Base-by-base conservation (phyloP, 2,113 vertebrate species). In the Phyllostomus hastatus region DNA sequence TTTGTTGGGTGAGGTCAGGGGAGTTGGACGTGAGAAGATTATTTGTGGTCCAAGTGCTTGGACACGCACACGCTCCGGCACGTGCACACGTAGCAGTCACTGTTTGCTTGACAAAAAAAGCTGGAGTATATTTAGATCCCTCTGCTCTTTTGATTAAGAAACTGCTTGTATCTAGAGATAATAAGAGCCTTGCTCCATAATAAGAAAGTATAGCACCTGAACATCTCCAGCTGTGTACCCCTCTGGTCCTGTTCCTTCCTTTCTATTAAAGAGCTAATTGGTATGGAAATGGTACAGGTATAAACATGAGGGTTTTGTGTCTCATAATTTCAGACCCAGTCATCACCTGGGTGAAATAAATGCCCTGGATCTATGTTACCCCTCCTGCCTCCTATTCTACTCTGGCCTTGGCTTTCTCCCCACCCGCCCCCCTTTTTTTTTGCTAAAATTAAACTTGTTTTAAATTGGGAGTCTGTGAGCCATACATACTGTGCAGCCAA, bases 81-180 rank as follows among this genome's bases (percentile, higher is more conserved):
- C 89, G 43, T 0, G 0, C 59, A 78, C 88, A 59, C 12, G 33
- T 24, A 66, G 38, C 89, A 66, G 48, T 48, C 91, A 57, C 54
- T n/a, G 79, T 66, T 6, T 22, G 88, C 94, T 95, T 96, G 93
- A 97, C 52, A 33, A 69, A 92, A 95, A 96, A 92, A 97, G 90
- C 92, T 17, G 0, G 48, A 66, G 78, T 98, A 96, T 98, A 98
- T 98, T 98, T 97, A 97, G 97, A 97, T 88, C 50, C 72, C 95
- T 96, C 90, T 86, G 91, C 93, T 97, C 94, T 85, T 98, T 92
- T 96, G 96, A 97, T 97, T 97, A 97, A 97, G 97, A 82, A 94
- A 72, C 84, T 48, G 61, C 95, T 97, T 97, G 38, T 94, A 52
- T 83, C 38, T 5, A 82, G 59, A 90, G 96, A 94, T 98, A 98